Evolutionary conservation across 2,113 vertebrate species (phyloP).

Genomic region (Rhegmatorhina hoffmannsi): DNA sequence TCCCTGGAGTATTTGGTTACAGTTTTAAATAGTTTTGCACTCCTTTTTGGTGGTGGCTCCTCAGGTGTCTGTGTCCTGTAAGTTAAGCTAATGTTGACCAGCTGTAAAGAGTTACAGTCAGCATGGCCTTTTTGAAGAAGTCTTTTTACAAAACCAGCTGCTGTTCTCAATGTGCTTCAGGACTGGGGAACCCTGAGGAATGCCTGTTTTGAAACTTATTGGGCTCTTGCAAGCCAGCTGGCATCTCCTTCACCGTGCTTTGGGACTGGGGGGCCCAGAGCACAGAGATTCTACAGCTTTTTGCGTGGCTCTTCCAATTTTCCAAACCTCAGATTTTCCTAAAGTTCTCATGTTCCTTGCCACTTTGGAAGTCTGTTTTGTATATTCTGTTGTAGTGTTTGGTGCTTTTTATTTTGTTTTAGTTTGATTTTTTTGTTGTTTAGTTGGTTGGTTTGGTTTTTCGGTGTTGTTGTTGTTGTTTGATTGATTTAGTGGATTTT

Average conservation of each 20-base stretch:
- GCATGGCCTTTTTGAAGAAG: neutral
- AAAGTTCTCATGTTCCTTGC: neutral
- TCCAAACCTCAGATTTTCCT: conserved; percentile 24
- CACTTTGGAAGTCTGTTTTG: neutral
- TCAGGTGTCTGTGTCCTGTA: neutral
- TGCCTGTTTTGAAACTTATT: neutral
- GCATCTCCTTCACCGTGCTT: neutral
- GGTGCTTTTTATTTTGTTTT: no score
- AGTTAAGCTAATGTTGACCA: neutral
- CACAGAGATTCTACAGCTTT: neutral
- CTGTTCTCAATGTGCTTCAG: neutral
- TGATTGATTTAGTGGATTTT: neutral
- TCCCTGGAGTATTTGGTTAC: neutral
- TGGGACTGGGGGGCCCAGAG: neutral
- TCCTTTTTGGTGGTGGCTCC: neutral
- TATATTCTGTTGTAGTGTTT: neutral
- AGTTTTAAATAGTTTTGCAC: neutral
- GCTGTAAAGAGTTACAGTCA: neutral
- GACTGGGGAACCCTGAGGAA: neutral
- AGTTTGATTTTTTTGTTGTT: neutral
- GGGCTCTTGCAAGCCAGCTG: neutral
- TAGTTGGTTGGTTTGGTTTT: neutral
- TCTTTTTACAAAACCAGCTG: neutral
- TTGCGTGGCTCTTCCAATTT: neutral
- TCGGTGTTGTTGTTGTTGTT: neutral